phyloP scores from a whole-genome alignment of 1,140 invertebrate genomes.

The Ridgeia piscesae region DNA sequence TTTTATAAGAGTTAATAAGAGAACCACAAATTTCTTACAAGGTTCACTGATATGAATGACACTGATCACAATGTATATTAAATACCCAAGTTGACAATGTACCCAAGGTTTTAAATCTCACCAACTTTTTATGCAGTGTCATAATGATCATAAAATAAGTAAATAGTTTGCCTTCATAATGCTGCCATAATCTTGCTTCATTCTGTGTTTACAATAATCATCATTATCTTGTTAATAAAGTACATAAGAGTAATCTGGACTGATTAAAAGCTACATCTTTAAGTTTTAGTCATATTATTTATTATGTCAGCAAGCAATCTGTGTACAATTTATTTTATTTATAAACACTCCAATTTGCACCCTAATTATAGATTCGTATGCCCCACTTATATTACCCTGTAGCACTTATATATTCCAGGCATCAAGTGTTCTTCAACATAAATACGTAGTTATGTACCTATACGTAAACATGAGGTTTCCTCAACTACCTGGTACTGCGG shows the following conservation, averaged over 20 bases:
- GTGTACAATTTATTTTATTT: not conserved
- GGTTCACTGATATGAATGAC: no score
- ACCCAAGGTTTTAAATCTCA: no score
- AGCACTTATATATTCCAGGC: not conserved
- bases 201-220: not conserved
- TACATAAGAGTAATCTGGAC: not conserved
- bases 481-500: no score
- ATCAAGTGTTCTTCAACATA: not conserved
- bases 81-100: no score
- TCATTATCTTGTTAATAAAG: not conserved
- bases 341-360: not conserved
- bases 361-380: not conserved
- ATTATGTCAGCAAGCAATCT: not conserved
- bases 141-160: no score
- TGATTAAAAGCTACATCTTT: not conserved
- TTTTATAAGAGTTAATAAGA: no score
- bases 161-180: no score
- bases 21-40: no score
- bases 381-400: not conserved
- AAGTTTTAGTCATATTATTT: not conserved
- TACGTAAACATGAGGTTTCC: no score
- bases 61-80: no score
- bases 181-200: not conserved
- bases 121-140: no score
- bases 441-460: not conserved